Evolutionary conservation across 2,888 invertebrate genomes (phyloP).

Genomic region (Chirona hameri): DNA sequence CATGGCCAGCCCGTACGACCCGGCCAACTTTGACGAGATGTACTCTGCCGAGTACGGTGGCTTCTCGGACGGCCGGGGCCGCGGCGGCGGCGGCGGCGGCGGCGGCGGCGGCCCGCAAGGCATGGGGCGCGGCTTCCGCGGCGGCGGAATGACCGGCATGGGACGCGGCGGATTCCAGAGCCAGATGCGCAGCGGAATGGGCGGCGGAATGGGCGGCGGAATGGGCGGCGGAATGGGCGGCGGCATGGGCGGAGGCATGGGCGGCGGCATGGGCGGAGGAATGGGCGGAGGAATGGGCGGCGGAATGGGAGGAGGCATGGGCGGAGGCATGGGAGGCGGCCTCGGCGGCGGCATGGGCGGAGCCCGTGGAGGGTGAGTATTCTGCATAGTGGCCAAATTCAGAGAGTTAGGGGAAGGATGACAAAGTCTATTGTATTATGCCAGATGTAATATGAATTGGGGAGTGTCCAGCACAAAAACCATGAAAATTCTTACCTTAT

Average conservation of each 20-base stretch:
- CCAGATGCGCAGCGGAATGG: neutral
- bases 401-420: too few relatives aligned
- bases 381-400: too few relatives aligned
- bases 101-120: constrained; percentile 34
- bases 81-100: constrained; percentile 37
- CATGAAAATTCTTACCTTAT: too few relatives aligned
- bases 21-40: constrained; percentile 92
- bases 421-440: too few relatives aligned
- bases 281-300: constrained; percentile 37
- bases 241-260: neutral
- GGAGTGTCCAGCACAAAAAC: too few relatives aligned
- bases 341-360: neutral
- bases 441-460: too few relatives aligned
- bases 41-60: constrained; percentile 95
- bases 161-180: neutral
- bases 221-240: too few relatives aligned
- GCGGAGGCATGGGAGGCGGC: neutral
- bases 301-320: constrained; percentile 35
- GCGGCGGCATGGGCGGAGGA: constrained; percentile 33
- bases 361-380: constrained; percentile 14
- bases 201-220: neutral
- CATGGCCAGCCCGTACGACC: constrained; percentile 81
- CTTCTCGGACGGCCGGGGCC: constrained; percentile 56
- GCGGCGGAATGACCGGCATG: constrained; percentile 10
- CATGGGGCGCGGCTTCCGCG: constrained; percentile 26